These are phyloP conservation scores for Cephonodes hylas DNA, from an alignment of 2,888 invertebrate genomes.

Conservation along the genomic window DNA sequence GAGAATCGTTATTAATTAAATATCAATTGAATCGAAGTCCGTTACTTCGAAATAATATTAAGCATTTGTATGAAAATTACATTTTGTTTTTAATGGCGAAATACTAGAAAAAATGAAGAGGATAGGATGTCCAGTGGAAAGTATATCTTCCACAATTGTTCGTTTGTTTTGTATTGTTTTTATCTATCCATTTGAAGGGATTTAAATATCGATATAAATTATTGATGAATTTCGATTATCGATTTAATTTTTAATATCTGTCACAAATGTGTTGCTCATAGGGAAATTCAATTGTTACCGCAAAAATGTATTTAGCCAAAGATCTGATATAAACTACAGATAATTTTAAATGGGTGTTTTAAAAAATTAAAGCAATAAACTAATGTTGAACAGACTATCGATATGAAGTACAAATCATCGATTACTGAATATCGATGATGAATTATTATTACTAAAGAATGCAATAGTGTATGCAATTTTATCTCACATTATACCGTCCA, in stretches of 20 bases:
- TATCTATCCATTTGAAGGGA: neutral
- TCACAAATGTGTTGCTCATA: neutral
- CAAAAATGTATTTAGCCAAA: slow-evolving; percentile 23
- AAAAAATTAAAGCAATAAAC: neutral
- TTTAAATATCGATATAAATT: neutral
- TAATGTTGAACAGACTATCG: neutral
- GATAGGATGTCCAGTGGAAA: too few species aligned
- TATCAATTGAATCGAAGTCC: neutral
- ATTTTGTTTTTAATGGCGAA: neutral
- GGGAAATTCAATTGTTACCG: slow-evolving; percentile 21
- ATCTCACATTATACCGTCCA: slow-evolving; percentile 34
- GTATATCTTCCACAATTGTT: neutral
- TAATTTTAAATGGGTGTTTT: neutral
- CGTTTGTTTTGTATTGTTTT: too few species aligned
- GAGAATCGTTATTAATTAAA: neutral
- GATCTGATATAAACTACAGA: slow-evolving; percentile 22
- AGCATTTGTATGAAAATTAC: neutral
- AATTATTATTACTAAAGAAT: neutral
- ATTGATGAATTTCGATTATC: neutral
- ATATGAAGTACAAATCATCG: neutral
- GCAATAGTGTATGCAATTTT: slow-evolving; percentile 12
- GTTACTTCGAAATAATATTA: too few species aligned
- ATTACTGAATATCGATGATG: neutral
- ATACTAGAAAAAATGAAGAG: too few species aligned
- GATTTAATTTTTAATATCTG: slow-evolving; percentile 18